phyloP scores from a whole-genome alignment of 2,113 vertebrate genomes.

The Mormyrus iriodes region DNA sequence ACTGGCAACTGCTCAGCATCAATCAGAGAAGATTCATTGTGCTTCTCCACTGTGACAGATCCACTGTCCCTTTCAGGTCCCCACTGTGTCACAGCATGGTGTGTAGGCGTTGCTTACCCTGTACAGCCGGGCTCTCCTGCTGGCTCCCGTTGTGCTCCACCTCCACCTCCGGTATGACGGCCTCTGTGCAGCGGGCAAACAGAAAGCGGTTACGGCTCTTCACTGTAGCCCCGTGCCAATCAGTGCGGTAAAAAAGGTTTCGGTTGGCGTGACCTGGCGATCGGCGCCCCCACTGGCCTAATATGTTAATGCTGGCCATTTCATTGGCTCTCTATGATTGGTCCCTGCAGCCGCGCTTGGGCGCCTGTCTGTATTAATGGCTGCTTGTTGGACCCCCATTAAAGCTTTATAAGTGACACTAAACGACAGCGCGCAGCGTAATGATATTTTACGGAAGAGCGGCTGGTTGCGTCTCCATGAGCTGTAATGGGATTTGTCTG shows the following conservation, averaged over 20 bases:
- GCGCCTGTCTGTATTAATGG: neutral
- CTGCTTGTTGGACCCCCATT: constrained; percentile 16
- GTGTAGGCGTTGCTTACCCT: constrained; percentile 55
- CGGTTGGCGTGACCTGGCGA: neutral
- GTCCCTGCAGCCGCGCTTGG: neutral
- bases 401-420: constrained; percentile 19
- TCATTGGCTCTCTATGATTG: neutral
- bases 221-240: neutral
- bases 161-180: constrained; percentile 74
- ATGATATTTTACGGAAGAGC: constrained; percentile 23
- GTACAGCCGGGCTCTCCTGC: constrained; percentile 72
- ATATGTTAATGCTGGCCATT: neutral
- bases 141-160: constrained; percentile 70
- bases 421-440: constrained; percentile 17
- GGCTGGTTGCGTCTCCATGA: constrained; percentile 6
- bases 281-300: neutral
- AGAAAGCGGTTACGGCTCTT: neutral
- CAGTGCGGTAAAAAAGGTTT: neutral
- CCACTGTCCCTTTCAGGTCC: too few relatives aligned
- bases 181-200: constrained; percentile 57
- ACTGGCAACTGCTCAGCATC: neutral
- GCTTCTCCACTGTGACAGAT: too few relatives aligned
- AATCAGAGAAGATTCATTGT: neutral
- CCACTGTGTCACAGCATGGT: too few relatives aligned
- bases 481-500: constrained; percentile 27